These are phyloP conservation scores for Furnarius figulus DNA, from an alignment of 2,113 vertebrate species.

Conservation along the genomic window DNA sequence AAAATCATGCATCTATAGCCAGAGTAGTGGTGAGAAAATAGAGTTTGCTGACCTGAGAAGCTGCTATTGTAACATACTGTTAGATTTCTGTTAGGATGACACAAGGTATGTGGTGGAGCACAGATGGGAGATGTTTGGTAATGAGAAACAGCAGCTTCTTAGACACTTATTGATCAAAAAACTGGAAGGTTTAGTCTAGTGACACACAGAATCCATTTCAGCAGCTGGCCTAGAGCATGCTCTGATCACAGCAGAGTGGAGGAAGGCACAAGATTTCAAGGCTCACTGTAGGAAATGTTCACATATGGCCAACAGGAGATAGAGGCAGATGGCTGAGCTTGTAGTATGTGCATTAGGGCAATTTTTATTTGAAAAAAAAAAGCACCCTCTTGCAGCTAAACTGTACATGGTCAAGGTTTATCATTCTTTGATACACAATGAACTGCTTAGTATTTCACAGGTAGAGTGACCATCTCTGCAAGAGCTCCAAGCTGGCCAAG, in stretches of 20 bases:
- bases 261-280: not conserved
- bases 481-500: not conserved
- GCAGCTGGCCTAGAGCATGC: not conserved
- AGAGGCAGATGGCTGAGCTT: not conserved
- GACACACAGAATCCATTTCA: not conserved
- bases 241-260: not conserved
- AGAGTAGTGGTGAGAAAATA: not conserved
- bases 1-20: not conserved
- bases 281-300: conserved; percentile 9
- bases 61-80: not conserved
- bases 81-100: not conserved
- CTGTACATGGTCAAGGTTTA: not conserved
- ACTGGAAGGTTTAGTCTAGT: not conserved
- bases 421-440: not conserved
- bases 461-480: not conserved
- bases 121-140: not conserved
- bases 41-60: not conserved
- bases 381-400: not conserved
- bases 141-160: not conserved
- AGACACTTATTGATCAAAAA: conserved; percentile 12
- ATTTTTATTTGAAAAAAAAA: not conserved
- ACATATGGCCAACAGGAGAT: conserved; percentile 54
- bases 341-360: not conserved
- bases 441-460: not conserved
- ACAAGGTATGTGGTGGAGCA: not conserved